These are phyloP conservation scores for Caenorhabditis becei DNA, from an alignment of 2,888 invertebrate genomes.

Conservation along the genomic window DNA sequence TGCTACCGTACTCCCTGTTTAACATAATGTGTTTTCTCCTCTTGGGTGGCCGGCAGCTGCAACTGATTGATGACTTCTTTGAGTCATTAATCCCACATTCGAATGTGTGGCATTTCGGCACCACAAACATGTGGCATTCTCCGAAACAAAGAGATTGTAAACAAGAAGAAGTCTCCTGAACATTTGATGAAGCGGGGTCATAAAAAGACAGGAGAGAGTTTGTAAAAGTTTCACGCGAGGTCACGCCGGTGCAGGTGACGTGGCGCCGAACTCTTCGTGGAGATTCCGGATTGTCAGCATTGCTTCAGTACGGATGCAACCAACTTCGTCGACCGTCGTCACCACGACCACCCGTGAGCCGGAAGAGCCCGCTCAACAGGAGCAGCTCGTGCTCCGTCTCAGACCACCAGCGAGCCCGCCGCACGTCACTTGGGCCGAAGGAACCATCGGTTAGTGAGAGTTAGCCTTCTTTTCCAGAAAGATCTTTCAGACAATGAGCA, in stretches of 20 bases:
- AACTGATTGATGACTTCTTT: neutral
- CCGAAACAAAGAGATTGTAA: neutral
- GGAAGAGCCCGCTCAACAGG: constrained; percentile 18
- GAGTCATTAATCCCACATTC: neutral
- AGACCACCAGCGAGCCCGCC: constrained; percentile 57
- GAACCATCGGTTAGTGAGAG: constrained; percentile 63
- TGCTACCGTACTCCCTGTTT: neutral
- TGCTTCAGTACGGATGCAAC: neutral
- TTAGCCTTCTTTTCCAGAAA: neutral
- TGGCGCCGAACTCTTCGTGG: too few species aligned
- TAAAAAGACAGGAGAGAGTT: too few species aligned
- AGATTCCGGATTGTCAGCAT: neutral
- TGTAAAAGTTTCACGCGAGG: neutral
- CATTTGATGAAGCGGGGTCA: too few species aligned
- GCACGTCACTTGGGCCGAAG: constrained; percentile 73
- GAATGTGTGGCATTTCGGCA: neutral
- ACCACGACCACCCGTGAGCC: neutral
- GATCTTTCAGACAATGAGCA: constrained; percentile 87
- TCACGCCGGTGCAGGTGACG: neutral
- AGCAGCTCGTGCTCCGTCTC: constrained; percentile 64
- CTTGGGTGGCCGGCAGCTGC: neutral
- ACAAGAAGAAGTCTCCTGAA: too few species aligned
- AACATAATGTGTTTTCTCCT: neutral
- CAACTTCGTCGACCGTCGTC: neutral
- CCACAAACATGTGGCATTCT: neutral